A percentile compares a stretch with the other conserved stretches of the same genome.
These are phyloP conservation scores for Stigmatopora argus DNA, from an alignment of 2,113 vertebrate genomes.

Conservation along the genomic window DNA sequence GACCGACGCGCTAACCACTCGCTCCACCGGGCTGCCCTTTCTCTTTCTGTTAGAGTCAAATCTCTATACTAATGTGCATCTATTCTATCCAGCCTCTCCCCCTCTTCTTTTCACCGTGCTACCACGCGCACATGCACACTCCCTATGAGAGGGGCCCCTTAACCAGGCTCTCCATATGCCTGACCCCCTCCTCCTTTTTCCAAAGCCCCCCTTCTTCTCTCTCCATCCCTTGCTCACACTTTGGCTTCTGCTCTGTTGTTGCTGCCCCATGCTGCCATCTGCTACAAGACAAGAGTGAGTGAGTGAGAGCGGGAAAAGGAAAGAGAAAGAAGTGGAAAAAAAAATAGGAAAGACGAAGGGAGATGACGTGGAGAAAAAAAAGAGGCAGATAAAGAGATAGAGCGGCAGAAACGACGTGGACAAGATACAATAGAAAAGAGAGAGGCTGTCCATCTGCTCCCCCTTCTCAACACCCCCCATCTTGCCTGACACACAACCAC, in stretches of 20 bases:
- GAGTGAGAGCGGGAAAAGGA: constrained; percentile 68
- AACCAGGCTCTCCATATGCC: constrained; percentile 99
- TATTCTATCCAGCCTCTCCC: constrained; percentile 69
- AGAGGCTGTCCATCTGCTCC: constrained; percentile 84
- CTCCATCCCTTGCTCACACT: constrained; percentile 76
- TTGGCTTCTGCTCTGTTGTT: constrained; percentile 79
- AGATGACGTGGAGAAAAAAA: constrained; percentile 61
- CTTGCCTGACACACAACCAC: constrained; percentile 51
- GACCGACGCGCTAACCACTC: too few species aligned
- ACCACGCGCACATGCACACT: constrained; percentile 76
- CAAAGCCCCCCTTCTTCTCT: constrained; percentile 51
- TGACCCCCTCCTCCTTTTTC: constrained; percentile 68
- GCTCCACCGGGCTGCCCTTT: constrained; percentile 13
- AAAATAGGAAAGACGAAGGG: constrained; percentile 45
- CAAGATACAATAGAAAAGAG: constrained; percentile 69
- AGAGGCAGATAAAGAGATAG: constrained; percentile 55
- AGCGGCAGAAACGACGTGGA: constrained; percentile 57
- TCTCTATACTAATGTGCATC: constrained; percentile 75
- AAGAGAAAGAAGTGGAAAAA: constrained; percentile 44
- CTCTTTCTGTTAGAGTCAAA: constrained; percentile 70
- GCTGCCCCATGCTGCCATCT: constrained; percentile 85
- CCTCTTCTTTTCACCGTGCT: constrained; percentile 73
- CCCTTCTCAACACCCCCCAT: constrained; percentile 68
- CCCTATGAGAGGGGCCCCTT: constrained; percentile 88
- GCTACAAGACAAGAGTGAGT: constrained; percentile 89